Percentiles rank a stretch among this genome's conserved stretches.
Evolutionary conservation across 2,113 vertebrate genomes (phyloP).

Genomic region (Reinhardtius hippoglossoides): DNA sequence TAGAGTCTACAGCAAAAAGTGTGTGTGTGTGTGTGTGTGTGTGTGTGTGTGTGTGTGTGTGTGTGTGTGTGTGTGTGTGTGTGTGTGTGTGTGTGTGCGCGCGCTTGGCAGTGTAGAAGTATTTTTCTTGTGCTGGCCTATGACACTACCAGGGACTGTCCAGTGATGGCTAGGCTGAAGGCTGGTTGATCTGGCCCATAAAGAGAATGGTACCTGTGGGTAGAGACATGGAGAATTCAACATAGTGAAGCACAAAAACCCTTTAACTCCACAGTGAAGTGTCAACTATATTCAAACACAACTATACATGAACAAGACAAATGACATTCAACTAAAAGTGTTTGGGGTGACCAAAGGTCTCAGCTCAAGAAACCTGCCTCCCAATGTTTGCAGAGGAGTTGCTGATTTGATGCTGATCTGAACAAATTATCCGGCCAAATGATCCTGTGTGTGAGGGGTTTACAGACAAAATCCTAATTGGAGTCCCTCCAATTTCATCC

Average conservation of each 20-base stretch:
- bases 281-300: neutral
- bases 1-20: constrained; percentile 47
- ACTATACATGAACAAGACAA: neutral
- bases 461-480: no score
- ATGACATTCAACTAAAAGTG: no score
- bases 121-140: constrained; percentile 11
- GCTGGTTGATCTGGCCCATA: constrained; percentile 95
- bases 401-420: no score
- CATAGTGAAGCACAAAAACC: neutral
- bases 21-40: neutral
- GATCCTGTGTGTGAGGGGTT: no score
- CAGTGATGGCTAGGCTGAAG: constrained; percentile 74
- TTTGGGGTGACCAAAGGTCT: no score
- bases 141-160: constrained; percentile 3
- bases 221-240: neutral
- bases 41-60: neutral
- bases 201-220: constrained; percentile 92
- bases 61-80: constrained; percentile 1
- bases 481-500: no score
- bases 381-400: no score
- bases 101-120: constrained; percentile 35
- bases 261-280: neutral
- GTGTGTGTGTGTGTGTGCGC: neutral
- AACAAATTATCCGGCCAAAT: no score
- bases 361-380: no score